These are phyloP conservation scores for Enteromius viviparus DNA, from an alignment of 2,797 vertebrate genomes.

Conservation along the genomic window DNA sequence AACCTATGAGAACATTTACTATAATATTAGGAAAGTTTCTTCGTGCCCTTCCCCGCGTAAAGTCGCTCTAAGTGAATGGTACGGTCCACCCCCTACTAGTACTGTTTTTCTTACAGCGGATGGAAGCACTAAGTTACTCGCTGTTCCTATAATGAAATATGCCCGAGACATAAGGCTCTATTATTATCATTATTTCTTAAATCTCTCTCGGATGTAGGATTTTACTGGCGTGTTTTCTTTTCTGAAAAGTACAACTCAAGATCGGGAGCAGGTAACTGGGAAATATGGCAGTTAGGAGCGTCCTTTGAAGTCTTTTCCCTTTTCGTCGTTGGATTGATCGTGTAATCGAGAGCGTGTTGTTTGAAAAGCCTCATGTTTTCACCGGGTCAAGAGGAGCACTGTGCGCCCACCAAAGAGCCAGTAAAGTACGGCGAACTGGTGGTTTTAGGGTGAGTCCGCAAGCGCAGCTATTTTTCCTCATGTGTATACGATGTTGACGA, in stretches of 20 bases:
- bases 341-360: conserved; percentile 58
- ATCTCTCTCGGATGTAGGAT: neutral
- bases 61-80: conserved; percentile 75
- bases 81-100: conserved; percentile 73
- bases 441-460: conserved; percentile 89
- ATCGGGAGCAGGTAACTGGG: conserved; percentile 30
- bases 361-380: conserved; percentile 89
- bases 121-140: conserved; percentile 74
- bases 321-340: conserved; percentile 62
- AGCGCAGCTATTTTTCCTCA: neutral
- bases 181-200: neutral
- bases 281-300: conserved; percentile 64
- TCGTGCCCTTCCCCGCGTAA: conserved; percentile 57
- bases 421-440: conserved; percentile 96
- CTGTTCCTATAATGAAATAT: conserved; percentile 25
- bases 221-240: neutral
- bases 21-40: neutral
- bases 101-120: conserved; percentile 79
- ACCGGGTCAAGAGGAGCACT: conserved; percentile 89
- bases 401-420: conserved; percentile 91
- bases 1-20: neutral
- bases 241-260: conserved; percentile 16
- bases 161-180: neutral
- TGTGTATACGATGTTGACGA: neutral
- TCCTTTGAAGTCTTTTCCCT: conserved; percentile 65